Evolutionary conservation across 2,113 vertebrate species (phyloP), one percentile per base, ranked within the genome.

Genomic region (Paratilapia polleni): DNA sequence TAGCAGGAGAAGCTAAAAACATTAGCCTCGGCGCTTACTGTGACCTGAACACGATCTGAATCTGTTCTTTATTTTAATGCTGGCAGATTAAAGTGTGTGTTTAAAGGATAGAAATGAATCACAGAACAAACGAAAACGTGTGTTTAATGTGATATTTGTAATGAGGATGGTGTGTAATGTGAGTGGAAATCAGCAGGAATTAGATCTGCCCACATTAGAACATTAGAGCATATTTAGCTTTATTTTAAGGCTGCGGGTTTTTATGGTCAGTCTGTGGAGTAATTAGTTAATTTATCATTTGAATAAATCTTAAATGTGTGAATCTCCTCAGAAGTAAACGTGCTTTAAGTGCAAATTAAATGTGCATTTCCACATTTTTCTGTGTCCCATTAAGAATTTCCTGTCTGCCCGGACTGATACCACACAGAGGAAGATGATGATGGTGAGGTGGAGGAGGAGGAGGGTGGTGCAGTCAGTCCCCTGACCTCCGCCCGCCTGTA

Each of bases 401-500:
- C 26, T 49, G 64, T 20, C 5, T 36, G 12, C 64, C 24, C 36
- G 80, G 34, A 19, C 64, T 85, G 82, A 47, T 24, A 4, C 17
- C 13, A 62, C 20, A 5, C 10, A 70, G 64, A 62, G n/a, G 70
- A 78, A 22, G 36, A 83, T 1, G 84, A 52, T 54, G 49, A 20
- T 11, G 8, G 9, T 11, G 36, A 38, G 34, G 34, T 12, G 4
- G 66, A 73, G 1, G 83, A 57, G 11, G 84, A 70, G n/a, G 70
- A 12, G 11, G 34, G 4, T 4, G 28, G 36, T 38, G 26, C 64
- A 3, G 54, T 22, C 10, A 0, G 47, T n/a, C 41, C 20, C 59
- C 0, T 90, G 87, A 89, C 24, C 17, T 36, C 24, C 1, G 14
- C 49, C 47, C 0, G 3, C 64, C 82, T 82, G 73, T 1, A 97